A percentile compares a stretch with the other conserved stretches of the same genome.
These are phyloP conservation scores for Eira barbara DNA, from an alignment of 2,113 vertebrate genomes.

Conservation along the genomic window DNA sequence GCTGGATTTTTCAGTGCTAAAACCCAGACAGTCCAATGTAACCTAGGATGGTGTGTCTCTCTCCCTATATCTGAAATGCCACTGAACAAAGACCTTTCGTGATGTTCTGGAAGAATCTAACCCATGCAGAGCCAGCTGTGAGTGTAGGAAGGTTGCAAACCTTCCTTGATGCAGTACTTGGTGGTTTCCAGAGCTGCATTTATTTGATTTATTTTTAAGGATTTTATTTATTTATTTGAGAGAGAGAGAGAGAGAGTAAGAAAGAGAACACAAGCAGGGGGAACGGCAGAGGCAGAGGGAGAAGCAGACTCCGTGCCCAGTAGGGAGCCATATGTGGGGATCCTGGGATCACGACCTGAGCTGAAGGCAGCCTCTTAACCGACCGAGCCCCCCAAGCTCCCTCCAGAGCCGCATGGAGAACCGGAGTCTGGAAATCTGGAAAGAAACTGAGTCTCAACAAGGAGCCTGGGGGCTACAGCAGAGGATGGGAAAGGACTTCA, in stretches of 20 bases:
- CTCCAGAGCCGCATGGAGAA: not conserved
- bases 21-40: not conserved
- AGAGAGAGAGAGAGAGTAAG: not conserved
- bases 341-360: not conserved
- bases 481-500: not conserved
- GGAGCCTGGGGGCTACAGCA: not conserved
- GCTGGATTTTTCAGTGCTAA: not conserved
- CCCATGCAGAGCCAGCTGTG: not conserved
- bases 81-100: not conserved
- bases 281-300: not conserved
- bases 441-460: not conserved
- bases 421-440: not conserved
- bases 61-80: not conserved
- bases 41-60: not conserved
- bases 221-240: not conserved
- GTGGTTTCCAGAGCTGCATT: not conserved
- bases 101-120: not conserved
- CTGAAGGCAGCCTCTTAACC: not conserved
- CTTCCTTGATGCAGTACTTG: not conserved
- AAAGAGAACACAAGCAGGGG: not conserved
- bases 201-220: not conserved
- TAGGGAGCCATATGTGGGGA: not conserved
- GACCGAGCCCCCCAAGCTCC: no score
- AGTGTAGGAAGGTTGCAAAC: not conserved
- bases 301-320: not conserved